Evolutionary conservation across 2,797 vertebrate species (phyloP), one percentile per base, ranked within the genome.

Genomic region (Squalus acanthias): DNA sequence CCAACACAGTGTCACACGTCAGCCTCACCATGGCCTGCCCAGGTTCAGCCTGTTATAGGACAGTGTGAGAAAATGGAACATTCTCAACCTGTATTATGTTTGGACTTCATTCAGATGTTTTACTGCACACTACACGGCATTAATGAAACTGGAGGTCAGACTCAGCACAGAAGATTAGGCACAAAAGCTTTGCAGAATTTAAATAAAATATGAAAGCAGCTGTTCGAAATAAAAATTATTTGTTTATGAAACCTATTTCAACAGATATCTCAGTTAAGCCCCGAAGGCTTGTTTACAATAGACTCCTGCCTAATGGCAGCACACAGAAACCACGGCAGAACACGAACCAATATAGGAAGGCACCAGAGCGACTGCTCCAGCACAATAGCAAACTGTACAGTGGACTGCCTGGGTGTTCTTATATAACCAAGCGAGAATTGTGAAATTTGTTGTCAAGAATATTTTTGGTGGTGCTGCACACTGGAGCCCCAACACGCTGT

Each of bases 1-100:
- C 70, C 70, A 76, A 76, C 60, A 76, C 70, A 50, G 94, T 95
- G 46, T 95, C 94, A 95, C 69, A 95, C 39, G 39, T 39, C 53
- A 24, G 46, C 46, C 50, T 95, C 69, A 72, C 94, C 46, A 22
- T 33, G 24, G 46, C 33, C 70, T 53, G 94, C 53, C 29, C 94
- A 72, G 53, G 69, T 76, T 74, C 70, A 95, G 26, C 24, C 50
- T 33, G 94, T 95, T 57, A 95, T 26, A 57, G 70, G 94, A 74
- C 94, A 95, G 70, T 95, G 70, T 95, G 94, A 95, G 70, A 95
- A 95, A 76, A 74, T 95, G 70, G 70, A 95, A 72, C 94, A 76
- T 76, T 95, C 94, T 20, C 57, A 95, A 33, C 46, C 9, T 50
- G 70, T 95, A 76, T 95, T 95, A 76, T 72, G 33, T 53, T 95